These are phyloP conservation scores for Mactromeris polynyma DNA, from an alignment of 2,888 invertebrate genomes.

Conservation along the genomic window DNA sequence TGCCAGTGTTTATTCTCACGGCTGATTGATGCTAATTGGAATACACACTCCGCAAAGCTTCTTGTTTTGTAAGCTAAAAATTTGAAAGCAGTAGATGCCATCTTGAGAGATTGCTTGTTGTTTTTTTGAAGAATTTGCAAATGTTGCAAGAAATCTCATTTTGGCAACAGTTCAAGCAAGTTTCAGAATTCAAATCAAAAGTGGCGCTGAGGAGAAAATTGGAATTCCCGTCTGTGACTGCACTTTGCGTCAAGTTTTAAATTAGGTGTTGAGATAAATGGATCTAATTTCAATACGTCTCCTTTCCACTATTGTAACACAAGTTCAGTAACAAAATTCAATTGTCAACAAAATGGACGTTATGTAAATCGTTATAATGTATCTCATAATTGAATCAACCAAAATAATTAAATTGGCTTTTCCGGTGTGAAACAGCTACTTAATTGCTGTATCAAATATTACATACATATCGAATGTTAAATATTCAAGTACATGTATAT, in stretches of 20 bases:
- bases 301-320: background rate
- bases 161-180: background rate
- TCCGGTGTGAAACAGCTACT: too few species aligned
- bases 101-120: background rate
- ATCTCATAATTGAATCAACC: too few species aligned
- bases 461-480: too few species aligned
- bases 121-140: constrained; percentile 16
- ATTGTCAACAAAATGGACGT: background rate
- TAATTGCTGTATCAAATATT: too few species aligned
- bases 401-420: too few species aligned
- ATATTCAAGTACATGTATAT: too few species aligned
- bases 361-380: too few species aligned
- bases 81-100: background rate
- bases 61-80: constrained; percentile 6
- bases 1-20: background rate
- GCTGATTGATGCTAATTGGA: background rate
- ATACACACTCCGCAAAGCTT: background rate
- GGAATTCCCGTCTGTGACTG: background rate
- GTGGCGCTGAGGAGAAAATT: background rate
- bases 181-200: background rate
- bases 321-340: background rate
- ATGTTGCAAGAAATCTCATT: background rate
- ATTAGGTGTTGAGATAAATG: background rate
- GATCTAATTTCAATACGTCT: background rate
- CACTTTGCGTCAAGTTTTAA: background rate